Evolutionary conservation across 1,140 invertebrate species (phyloP), one percentile per base, ranked within the genome.

Genomic region (Saxidomus purpurata): DNA sequence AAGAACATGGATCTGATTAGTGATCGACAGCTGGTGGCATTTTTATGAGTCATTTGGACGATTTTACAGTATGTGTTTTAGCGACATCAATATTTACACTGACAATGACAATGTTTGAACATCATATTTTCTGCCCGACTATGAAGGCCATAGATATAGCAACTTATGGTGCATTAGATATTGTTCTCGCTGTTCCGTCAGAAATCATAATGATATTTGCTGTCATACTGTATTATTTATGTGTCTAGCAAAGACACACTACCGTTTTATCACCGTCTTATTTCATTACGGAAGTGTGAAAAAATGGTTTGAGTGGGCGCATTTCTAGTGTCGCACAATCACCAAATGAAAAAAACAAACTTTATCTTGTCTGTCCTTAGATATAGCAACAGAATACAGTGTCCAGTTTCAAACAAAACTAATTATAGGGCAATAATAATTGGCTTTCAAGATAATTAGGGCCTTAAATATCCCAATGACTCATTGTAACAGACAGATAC

Each of bases 371-470:
- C 25, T 63, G 8, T 22, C 59, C n/a, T 63, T 9, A 15, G 28
- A 63, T n/a, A 63, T 63, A n/a, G 28, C 25, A 28, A n/a, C 52
- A 22, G 8, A 28, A n/a, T 1, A 38, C 31, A 71, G 67, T 71
- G 34, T 71, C 67, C 67, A 71, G 67, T 71, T 71, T 71, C 67
- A 71, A 31, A 71, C 34, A 71, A 71, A 40, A 71, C 67, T 71
- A 71, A 71, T 71, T 71, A 71, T 40, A 2, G 34, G 28, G 67
- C 34, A 2, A 71, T 71, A 38, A 71, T 22, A 38, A 38, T 71
- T 28, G 15, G 34, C 59, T n/a, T 71, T 4, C 36, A 4, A 1
- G 67, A 15, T 71, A 71, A 38, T 71, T 71, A 38, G 17, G 13
- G 11, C 28, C 22, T 71, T 63, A 63, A 28, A 63, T 63, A 63